Conservation (phyloP, 2,888 invertebrate genomes). For the Brenthis hecate region DNA sequence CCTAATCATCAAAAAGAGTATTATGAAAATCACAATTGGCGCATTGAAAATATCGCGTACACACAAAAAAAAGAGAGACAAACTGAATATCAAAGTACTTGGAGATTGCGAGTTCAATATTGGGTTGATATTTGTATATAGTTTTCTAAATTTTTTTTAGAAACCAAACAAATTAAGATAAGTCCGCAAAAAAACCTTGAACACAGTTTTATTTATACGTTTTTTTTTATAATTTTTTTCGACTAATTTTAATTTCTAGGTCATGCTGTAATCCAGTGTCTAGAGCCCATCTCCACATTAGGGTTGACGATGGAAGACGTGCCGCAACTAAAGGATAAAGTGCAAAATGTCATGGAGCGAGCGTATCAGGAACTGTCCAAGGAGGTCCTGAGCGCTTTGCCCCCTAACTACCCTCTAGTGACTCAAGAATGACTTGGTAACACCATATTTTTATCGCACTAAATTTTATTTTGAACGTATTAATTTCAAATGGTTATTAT, state of each 20-base stretch:
- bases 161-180: too few species aligned
- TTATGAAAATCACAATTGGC: too few species aligned
- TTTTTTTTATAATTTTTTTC: background rate
- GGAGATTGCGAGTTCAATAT: too few species aligned
- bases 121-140: too few species aligned
- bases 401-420: constrained; percentile 77
- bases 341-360: constrained; percentile 75
- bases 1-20: too few species aligned
- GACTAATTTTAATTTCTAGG: constrained; percentile 59
- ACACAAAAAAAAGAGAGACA: too few species aligned
- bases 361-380: constrained; percentile 76
- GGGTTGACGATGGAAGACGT: constrained; percentile 77
- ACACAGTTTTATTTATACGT: background rate
- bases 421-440: constrained; percentile 45
- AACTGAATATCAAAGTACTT: too few species aligned
- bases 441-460: background rate
- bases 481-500: too few species aligned
- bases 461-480: too few species aligned
- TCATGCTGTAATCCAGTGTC: constrained; percentile 77
- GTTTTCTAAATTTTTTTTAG: too few species aligned
- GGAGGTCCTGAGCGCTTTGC: constrained; percentile 73
- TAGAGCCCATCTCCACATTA: constrained; percentile 78
- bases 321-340: constrained; percentile 71
- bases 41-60: too few species aligned
- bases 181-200: background rate